Evolutionary conservation across 2,113 vertebrate species (phyloP), one percentile per base, ranked within the genome.

Genomic region (Rhabdornis inornatus): DNA sequence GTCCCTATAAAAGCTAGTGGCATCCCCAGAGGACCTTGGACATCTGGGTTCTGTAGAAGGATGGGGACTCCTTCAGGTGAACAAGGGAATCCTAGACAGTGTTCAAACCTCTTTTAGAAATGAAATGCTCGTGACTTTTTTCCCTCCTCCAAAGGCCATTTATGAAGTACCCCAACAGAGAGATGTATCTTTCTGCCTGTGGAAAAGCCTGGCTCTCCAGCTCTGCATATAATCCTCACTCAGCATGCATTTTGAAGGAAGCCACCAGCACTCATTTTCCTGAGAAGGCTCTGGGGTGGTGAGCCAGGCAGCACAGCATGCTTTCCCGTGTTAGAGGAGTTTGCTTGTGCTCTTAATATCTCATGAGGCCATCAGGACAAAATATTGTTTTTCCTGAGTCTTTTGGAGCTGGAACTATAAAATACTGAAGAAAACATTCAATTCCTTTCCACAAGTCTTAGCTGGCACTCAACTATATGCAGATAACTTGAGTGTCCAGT

Each of bases 151-250:
- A 23, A 25, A 37, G 44, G 28, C 12, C 10, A 5, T n/a, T 72
- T 39, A 11, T 8, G 7, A 50, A 61, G 11, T 55, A 39, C 21
- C 12, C 13, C 1, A 3, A 18, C 8, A 77, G 5, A 33, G 2
- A 3, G 83, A 27, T 0, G 0, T 13, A 6, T 23, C 52, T 37
- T 74, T 52, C 24, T 60, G 44, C 55, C 23, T 6, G 2, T 27
- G 57, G 23, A 49, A 65, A 70, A 85, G 13, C 30, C 13, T 0
- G 0, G 13, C 28, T 19, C 28, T 74, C 56, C 44, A 78, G 19
- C 31, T 31, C 47, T 1, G 0, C 14, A 8, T 21, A 1, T 11
- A 27, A 22, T 37, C 0, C 2, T 70, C 25, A 13, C 35, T 52
- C 47, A 35, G 21, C 31, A 15, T 0, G 4, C 9, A 9, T n/a